These are phyloP conservation scores for Apogon hyalosoma DNA, from an alignment of 2,797 vertebrate genomes.

Conservation along the genomic window DNA sequence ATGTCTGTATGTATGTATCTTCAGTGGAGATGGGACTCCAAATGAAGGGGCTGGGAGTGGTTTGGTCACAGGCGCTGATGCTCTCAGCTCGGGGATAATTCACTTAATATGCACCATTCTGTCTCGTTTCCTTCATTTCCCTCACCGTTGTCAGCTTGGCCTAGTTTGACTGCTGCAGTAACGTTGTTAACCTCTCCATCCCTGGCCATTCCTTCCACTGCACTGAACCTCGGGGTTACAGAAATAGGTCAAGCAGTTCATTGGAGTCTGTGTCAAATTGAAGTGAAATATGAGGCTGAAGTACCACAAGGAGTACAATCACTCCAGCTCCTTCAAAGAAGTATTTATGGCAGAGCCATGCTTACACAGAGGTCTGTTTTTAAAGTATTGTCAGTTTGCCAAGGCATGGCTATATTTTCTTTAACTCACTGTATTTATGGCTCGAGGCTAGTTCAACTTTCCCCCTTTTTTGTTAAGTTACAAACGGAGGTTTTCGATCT, in stretches of 20 bases:
- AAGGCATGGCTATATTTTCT: slow-evolving; percentile 16
- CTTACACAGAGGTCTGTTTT: slow-evolving; percentile 35
- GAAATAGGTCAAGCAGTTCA: slow-evolving; percentile 69
- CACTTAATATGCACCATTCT: slow-evolving; percentile 62
- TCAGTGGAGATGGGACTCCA: slow-evolving; percentile 39
- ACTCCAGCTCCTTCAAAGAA: slow-evolving; percentile 33
- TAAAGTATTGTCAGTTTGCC: slow-evolving; percentile 9
- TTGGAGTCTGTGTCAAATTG: slow-evolving; percentile 58
- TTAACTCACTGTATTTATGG: slow-evolving; percentile 21
- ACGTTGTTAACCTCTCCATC: slow-evolving; percentile 51
- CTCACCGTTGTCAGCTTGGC: slow-evolving; percentile 40
- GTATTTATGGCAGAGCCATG: slow-evolving; percentile 38
- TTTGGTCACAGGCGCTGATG: slow-evolving; percentile 45
- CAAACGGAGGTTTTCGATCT: slow-evolving; percentile 28
- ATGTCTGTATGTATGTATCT: too few relatives aligned
- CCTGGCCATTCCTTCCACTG: slow-evolving; percentile 38
- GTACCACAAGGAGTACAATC: slow-evolving; percentile 44
- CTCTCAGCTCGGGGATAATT: slow-evolving; percentile 72
- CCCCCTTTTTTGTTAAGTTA: slow-evolving; percentile 13
- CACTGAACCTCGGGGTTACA: slow-evolving; percentile 48
- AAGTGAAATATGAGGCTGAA: slow-evolving; percentile 55
- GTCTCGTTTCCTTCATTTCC: slow-evolving; percentile 46
- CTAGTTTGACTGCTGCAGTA: slow-evolving; percentile 56
- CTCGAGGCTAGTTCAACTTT: slow-evolving; percentile 32
- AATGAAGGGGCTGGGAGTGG: slow-evolving; percentile 25